These are phyloP conservation scores for Flabesymbios commensalis DNA, from an alignment of 2,888 invertebrate species.

Conservation along the genomic window DNA sequence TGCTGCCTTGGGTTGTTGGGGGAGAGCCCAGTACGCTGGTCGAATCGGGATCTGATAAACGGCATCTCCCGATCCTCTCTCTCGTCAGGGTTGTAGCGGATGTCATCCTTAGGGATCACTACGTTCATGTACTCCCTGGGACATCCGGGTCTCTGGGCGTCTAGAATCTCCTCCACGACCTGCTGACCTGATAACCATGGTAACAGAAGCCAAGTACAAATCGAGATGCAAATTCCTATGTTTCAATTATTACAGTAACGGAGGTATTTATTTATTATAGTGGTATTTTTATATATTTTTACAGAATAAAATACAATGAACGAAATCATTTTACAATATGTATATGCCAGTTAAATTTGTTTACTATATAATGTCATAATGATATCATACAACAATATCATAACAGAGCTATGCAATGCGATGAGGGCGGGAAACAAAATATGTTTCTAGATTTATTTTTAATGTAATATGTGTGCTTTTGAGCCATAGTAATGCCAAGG, in stretches of 20 bases:
- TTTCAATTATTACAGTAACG: no score
- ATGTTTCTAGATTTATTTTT: no score
- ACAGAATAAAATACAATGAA: no score
- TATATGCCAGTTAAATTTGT: no score
- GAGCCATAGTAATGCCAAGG: no score
- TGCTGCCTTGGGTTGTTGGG: slow-evolving; percentile 69
- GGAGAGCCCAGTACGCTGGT: slow-evolving; percentile 66
- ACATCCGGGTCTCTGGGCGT: slow-evolving; percentile 68
- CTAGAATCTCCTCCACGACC: slow-evolving; percentile 69
- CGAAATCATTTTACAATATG: no score
- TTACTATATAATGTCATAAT: no score
- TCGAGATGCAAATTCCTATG: no score
- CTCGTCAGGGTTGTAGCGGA: slow-evolving; percentile 51
- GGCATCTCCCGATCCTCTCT: slow-evolving; percentile 62
- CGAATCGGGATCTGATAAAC: slow-evolving; percentile 66
- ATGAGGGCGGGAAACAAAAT: no score
- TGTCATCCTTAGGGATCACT: slow-evolving; percentile 63
- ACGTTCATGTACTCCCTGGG: slow-evolving; percentile 70
- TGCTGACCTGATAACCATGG: slow-evolving; percentile 65
- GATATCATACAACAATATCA: no score
- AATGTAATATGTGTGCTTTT: no score
- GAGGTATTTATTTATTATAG: neutral
- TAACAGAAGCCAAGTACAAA: neutral
- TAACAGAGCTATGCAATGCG: no score
- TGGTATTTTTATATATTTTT: neutral